Evolutionary conservation across 23 tunicate species (phyloP), one percentile per base, ranked within the genome.

Genomic region (Oikopleura albicans): DNA sequence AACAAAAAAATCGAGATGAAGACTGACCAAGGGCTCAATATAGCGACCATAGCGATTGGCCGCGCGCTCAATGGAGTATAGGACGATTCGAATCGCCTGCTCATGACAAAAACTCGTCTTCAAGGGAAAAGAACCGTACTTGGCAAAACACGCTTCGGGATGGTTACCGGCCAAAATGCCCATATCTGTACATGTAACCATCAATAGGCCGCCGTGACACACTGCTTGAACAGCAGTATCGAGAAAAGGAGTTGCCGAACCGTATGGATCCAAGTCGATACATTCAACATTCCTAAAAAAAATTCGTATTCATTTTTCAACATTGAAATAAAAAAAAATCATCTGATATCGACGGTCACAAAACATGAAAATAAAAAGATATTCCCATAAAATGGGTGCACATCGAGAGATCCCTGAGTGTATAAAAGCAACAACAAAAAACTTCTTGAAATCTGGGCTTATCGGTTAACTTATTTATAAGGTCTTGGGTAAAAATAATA

Each of bases 161-260:
- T 83, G 87, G 39, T 90, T 90, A 29, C 98, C 98, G 27, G 94
- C 91, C 39, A 93, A 49, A 33, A 93, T 89, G 8, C 94, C 98
- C 98, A 93, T 93, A 66, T 93, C 98, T 1, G 98, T 93, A 88
- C 98, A 93, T 0, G 98, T 93, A 38, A 93, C 98, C 49, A 92
- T 89, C 28, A 93, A 79, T 86, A 40, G 40, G 87, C 98, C 98
- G 85, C 87, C 89, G 35, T 84, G 86, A 57, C 76, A 86, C 0
- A 90, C 95, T 22, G 94, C 86, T 83, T 93, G 95, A 16, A 93
- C 98, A 36, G 98, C 98, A 39, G 94, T 76, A 41, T 93, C 98
- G 8, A 93, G 85, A 75, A 93, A 93, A 1, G 83, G 40, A 8
- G 88, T 76, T 1, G 98, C 98, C 83, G 87, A 86, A 38, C 98